Evolutionary conservation across 2,888 invertebrate genomes (phyloP).

Genomic region (Eledona agricola): DNA sequence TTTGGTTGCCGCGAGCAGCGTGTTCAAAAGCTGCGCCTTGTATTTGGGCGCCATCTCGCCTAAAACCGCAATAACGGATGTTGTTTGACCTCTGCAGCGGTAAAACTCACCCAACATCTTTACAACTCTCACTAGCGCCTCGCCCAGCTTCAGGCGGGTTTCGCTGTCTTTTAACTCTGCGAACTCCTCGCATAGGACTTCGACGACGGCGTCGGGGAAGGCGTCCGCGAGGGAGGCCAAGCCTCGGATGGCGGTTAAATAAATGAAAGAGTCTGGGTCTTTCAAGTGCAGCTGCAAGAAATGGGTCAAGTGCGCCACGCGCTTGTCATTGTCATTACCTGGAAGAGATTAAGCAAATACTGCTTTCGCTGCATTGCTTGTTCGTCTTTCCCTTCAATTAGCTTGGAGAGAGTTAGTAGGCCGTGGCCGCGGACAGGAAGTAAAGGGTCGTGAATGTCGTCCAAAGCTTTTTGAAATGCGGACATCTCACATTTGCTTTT

Average conservation of each 20-base stretch:
- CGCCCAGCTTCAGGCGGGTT: constrained; percentile 80
- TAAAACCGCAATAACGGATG: constrained; percentile 55
- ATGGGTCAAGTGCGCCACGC: constrained; percentile 16
- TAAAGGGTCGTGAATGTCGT: constrained; percentile 74
- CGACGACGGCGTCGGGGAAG: constrained; percentile 75
- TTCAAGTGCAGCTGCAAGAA: constrained; percentile 74
- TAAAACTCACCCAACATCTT: constrained; percentile 71
- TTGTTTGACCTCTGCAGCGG: neutral
- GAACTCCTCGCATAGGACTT: constrained; percentile 75
- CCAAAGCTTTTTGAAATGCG: constrained; percentile 70
- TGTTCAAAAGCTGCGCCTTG: constrained; percentile 74
- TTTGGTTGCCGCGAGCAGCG: constrained; percentile 74
- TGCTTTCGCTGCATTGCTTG: constrained; percentile 72
- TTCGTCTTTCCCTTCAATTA: constrained; percentile 73
- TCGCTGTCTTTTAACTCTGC: constrained; percentile 63
- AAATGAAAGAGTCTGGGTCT: constrained; percentile 83
- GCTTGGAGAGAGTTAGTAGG: constrained; percentile 74
- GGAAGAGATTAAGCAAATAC: constrained; percentile 75
- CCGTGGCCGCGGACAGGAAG: constrained; percentile 86
- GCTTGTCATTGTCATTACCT: constrained; percentile 62
- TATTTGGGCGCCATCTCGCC: constrained; percentile 78
- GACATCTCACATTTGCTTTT: constrained; percentile 50
- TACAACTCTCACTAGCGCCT: constrained; percentile 78
- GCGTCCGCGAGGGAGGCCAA: constrained; percentile 73
- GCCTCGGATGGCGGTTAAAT: constrained; percentile 80